phyloP scores from a whole-genome alignment of 2,113 vertebrate genomes.

The Neolamprologus sp. region DNA sequence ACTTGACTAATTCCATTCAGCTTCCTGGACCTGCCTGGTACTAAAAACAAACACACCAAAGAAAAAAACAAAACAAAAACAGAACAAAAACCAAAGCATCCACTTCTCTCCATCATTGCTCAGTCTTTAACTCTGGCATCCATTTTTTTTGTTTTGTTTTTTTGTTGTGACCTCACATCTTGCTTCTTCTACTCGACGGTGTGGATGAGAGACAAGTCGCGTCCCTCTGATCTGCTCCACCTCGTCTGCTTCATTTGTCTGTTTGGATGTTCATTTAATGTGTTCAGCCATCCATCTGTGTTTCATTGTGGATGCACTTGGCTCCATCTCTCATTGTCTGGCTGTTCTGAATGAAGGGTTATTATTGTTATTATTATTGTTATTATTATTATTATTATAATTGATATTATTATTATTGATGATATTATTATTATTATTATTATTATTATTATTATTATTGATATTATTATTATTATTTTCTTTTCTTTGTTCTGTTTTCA shows the following conservation, averaged over 20 bases:
- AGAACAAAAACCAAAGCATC: constrained; percentile 45
- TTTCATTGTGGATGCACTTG: constrained; percentile 60
- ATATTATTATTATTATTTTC: not conserved
- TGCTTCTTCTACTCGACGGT: constrained; percentile 82
- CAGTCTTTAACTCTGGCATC: constrained; percentile 68
- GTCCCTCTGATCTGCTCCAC: constrained; percentile 52
- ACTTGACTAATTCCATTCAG: constrained; percentile 86
- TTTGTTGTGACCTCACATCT: constrained; percentile 35
- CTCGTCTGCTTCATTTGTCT: constrained; percentile 64
- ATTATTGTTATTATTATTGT: not conserved
- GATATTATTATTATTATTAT: not conserved
- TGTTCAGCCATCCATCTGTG: constrained; percentile 21
- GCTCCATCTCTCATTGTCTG: constrained; percentile 60
- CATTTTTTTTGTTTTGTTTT: not conserved
- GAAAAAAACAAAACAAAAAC: not conserved
- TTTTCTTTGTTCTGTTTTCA: not conserved
- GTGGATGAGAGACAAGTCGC: constrained; percentile 81
- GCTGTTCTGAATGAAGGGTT: constrained; percentile 79
- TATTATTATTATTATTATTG: not conserved
- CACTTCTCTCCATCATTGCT: constrained; percentile 50
- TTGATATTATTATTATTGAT: not conserved
- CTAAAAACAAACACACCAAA: constrained; percentile 76
- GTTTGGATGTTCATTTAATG: constrained; percentile 38
- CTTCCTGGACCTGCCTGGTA: constrained; percentile 73
- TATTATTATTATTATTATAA: not conserved